Evolutionary conservation across 2,797 vertebrate species (phyloP).

Genomic region (Heteromormyrus szaboi): DNA sequence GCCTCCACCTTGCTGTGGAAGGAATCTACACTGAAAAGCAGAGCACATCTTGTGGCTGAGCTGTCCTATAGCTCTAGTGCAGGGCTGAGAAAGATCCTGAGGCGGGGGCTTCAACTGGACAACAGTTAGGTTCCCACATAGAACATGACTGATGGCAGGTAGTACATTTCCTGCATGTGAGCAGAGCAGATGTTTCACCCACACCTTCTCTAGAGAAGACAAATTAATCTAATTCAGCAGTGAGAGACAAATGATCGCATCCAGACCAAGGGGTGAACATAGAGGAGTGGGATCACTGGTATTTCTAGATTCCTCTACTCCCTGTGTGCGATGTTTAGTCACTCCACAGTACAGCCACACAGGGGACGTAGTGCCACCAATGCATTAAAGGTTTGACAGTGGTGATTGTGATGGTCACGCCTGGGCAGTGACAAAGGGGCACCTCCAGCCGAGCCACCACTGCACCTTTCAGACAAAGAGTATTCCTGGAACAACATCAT

Average conservation of each 20-base stretch:
- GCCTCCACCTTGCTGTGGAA: background rate
- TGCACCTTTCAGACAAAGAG: background rate
- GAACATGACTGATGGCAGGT: background rate
- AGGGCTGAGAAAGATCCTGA: background rate
- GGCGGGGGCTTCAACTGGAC: background rate
- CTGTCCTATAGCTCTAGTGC: background rate
- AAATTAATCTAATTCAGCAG: background rate
- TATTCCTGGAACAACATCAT: background rate
- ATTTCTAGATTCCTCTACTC: background rate
- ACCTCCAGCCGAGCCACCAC: background rate
- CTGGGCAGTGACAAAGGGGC: background rate
- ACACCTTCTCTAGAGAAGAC: background rate
- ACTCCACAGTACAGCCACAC: background rate
- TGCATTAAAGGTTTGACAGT: background rate
- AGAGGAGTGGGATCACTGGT: background rate
- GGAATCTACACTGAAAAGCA: background rate
- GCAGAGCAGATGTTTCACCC: background rate
- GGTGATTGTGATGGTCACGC: background rate
- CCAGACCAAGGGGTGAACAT: background rate
- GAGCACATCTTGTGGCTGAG: background rate
- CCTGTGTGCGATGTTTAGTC: background rate
- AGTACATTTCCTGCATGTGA: background rate
- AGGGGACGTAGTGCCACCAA: background rate
- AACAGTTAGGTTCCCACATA: background rate
- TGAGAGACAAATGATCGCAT: background rate